Base-by-base conservation (phyloP, 2,113 vertebrate species). In the Formicarius rufipectus region DNA sequence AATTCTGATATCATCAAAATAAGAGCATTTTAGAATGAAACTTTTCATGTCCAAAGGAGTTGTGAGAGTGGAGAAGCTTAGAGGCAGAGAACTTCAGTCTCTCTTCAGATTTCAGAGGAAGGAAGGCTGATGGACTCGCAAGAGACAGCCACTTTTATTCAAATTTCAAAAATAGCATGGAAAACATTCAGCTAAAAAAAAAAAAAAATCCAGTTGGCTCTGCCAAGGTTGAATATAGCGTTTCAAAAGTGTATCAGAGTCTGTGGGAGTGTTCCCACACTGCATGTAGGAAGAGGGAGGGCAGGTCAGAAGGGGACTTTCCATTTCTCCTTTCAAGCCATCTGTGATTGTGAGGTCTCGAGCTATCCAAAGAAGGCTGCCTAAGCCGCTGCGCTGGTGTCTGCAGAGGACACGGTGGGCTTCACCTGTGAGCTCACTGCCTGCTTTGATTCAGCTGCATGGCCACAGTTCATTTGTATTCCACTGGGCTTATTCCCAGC, bases 361-460 rank as follows among this genome's bases (percentile, higher is more conserved):
- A 50, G 27, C 35, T 93, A 60, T 47, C 30, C 30, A 7, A 0
- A 0, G n/a, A 21, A 14, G 18, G 6, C 37, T n/a, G 19, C 3
- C 53, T 78, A 28, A 64, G 31, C 33, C 4, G 1, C 19, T 4
- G 1, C 8, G 16, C 31, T 19, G 1, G 14, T 2, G 1, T 28
- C 45, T 28, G 27, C 39, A 66, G 33, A 0, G 1, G 45, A 22
- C 53, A 47, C 0, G 1, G 47, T 21, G 14, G 25, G 22, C 25
- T 84, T 40, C 0, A 0, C 18, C 59, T 12, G 0, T 7, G 31
- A 8, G 5, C 7, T 83, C 33, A 10, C 40, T 2, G 2, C 12
- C 13, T 9, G 33, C 6, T 5, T 60, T 87, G 68, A 13, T 78
- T 88, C 47, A 56, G 23, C 59, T 88, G 1, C 40, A 31, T 45